phyloP scores from a whole-genome alignment of 2,888 invertebrate genomes.

The Stenolophus ochropezus region DNA sequence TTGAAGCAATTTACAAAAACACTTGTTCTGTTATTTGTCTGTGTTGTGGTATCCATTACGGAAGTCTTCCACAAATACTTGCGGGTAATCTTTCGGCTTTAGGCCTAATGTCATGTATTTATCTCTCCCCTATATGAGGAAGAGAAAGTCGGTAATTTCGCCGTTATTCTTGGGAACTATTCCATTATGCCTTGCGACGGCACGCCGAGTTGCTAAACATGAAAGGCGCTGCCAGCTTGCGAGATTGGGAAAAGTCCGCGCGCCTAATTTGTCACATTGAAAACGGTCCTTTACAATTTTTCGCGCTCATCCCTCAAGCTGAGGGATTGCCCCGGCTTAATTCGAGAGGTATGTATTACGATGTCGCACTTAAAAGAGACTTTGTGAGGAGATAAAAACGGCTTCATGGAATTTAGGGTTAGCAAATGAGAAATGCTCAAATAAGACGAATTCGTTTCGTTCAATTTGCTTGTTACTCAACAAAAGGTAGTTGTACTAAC shows the following conservation, averaged over 20 bases:
- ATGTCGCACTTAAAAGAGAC: not conserved
- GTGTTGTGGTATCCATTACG: too few species aligned
- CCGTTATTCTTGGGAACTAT: conserved; percentile 37
- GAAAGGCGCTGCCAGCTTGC: conserved; percentile 25
- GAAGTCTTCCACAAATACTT: too few species aligned
- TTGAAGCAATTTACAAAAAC: not conserved
- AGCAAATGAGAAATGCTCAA: not conserved
- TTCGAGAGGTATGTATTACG: conserved; percentile 34
- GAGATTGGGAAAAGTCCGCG: conserved; percentile 25
- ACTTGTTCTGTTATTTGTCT: too few species aligned
- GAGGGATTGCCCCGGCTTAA: conserved; percentile 26
- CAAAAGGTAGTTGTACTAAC: too few species aligned
- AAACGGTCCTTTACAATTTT: conserved; percentile 41
- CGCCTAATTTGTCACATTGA: conserved; percentile 50
- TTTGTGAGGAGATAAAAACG: not conserved
- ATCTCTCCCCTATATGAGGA: not conserved
- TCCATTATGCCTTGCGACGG: conserved; percentile 14
- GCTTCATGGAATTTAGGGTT: not conserved
- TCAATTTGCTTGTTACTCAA: not conserved
- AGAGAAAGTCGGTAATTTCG: conserved; percentile 12
- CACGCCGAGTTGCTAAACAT: conserved; percentile 24
- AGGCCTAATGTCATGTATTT: too few species aligned
- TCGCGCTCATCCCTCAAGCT: conserved; percentile 31
- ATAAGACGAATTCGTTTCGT: not conserved
- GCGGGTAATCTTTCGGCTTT: too few species aligned